Percentiles rank a stretch among this genome's conserved stretches.
phyloP scores from a whole-genome alignment of 2,888 invertebrate genomes.

The Drosophila emarginata region DNA sequence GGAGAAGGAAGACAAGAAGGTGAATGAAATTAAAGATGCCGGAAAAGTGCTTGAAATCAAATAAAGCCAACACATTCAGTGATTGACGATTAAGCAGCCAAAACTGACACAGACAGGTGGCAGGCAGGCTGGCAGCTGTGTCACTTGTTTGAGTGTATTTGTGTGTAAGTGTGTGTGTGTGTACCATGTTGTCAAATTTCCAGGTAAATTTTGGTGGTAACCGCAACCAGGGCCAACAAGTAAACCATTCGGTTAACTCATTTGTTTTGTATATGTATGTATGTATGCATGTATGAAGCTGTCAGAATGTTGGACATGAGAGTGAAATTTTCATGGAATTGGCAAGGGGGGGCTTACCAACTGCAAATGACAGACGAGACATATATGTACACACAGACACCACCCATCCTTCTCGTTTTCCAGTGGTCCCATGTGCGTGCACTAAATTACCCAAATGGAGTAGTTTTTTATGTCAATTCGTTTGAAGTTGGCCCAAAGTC shows the following conservation, averaged over 20 bases:
- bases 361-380: constrained; percentile 63
- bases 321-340: neutral
- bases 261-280: constrained; percentile 53
- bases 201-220: constrained; percentile 65
- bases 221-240: constrained; percentile 44
- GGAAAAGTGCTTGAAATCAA: constrained; percentile 43
- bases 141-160: constrained; percentile 52
- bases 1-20: neutral
- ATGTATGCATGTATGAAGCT: constrained; percentile 63
- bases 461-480: constrained; percentile 43
- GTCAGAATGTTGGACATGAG: constrained; percentile 50
- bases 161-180: constrained; percentile 13
- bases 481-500: constrained; percentile 36
- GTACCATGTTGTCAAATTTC: constrained; percentile 69
- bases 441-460: constrained; percentile 44
- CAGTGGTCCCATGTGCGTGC: constrained; percentile 26
- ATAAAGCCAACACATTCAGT: constrained; percentile 49
- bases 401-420: neutral
- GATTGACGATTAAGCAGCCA: constrained; percentile 57
- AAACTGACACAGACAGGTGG: neutral
- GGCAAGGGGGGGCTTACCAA: neutral
- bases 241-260: constrained; percentile 39
- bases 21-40: constrained; percentile 44
- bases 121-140: constrained; percentile 25
- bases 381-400: constrained; percentile 18